A percentile compares a stretch with the other conserved stretches of the same genome.
Evolutionary conservation across 2,797 vertebrate species (phyloP).

Genomic region (Cirrhinus molitorella): DNA sequence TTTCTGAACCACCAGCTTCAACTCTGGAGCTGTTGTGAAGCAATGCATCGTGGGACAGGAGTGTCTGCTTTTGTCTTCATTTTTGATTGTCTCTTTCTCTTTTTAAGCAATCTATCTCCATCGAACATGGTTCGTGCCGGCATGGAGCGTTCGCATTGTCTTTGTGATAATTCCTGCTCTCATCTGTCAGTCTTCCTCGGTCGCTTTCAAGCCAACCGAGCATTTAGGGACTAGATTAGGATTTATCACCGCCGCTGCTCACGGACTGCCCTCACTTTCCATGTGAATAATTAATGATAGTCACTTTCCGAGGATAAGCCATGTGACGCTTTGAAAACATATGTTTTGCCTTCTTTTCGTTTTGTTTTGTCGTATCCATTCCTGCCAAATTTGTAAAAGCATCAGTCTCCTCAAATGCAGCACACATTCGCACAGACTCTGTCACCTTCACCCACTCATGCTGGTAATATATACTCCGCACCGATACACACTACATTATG

Average conservation of each 20-base stretch:
- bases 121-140: slow-evolving; percentile 65
- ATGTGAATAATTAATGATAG: slow-evolving; percentile 70
- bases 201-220: slow-evolving; percentile 78
- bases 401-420: slow-evolving; percentile 68
- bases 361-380: slow-evolving; percentile 63
- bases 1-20: slow-evolving; percentile 85
- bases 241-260: slow-evolving; percentile 67
- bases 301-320: slow-evolving; percentile 81
- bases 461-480: slow-evolving; percentile 36
- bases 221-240: slow-evolving; percentile 75
- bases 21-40: slow-evolving; percentile 82
- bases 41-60: slow-evolving; percentile 84
- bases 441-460: slow-evolving; percentile 58
- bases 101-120: slow-evolving; percentile 71
- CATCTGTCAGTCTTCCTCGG: slow-evolving; percentile 81
- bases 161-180: slow-evolving; percentile 46
- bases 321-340: slow-evolving; percentile 81
- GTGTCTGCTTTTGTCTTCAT: slow-evolving; percentile 77
- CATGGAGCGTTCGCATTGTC: slow-evolving; percentile 51
- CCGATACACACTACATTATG: slow-evolving; percentile 56
- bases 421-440: slow-evolving; percentile 68
- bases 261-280: slow-evolving; percentile 63
- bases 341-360: slow-evolving; percentile 80
- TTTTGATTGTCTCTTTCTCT: slow-evolving; percentile 78
- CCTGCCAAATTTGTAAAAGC: slow-evolving; percentile 64